Evolutionary conservation across 2,888 invertebrate species (phyloP), one percentile per base, ranked within the genome.

Genomic region (Drosophila parthenogenetica): DNA sequence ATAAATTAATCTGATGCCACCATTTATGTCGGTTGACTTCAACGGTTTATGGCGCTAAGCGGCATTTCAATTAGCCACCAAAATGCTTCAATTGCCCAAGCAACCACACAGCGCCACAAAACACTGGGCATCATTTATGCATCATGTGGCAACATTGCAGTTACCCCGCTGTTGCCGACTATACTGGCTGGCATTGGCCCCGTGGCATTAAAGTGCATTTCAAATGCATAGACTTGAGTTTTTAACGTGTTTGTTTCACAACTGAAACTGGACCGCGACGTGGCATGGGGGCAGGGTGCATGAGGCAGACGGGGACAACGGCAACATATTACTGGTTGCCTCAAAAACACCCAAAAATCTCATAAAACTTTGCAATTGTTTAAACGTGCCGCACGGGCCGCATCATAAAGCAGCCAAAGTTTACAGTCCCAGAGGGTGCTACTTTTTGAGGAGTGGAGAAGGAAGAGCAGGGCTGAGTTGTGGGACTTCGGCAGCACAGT

Each of bases 291-390:
- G 8, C 10, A 11, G 22, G 22, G 3, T 2, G 22, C 2, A 22
- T 1, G 22, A 1, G 22, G 22, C 19, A 19, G 3, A 19, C 19
- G 19, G 22, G 5, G 4, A 22, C 2, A 22, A 29, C 35, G 22
- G 49, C 8, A 29, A 25, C 19, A 29, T n/a, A n/a, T 51, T 57
- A 49, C n/a, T 58, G 63, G 39, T 63, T 69, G n/a, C n/a, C n/a
- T n/a, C n/a, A n/a, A n/a, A n/a, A n/a, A n/a, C n/a, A n/a, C 37
- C 71, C 65, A 45, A 74, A 62, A 70, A 75, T 64, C 65, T 70
- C 74, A 74, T 74, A 74, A 74, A 74, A 74, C 55, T 83, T 87
- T 77, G 78, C 78, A 87, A 81, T 87, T 87, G 81, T 83, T 81
- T 81, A 80, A 81, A 86, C 81, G 87, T 81, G 81, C 83, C 83